Percentiles rank a stretch among this genome's conserved stretches.
Evolutionary conservation across 2,113 vertebrate genomes (phyloP).

Genomic region (Rhinichthys klamathensis): DNA sequence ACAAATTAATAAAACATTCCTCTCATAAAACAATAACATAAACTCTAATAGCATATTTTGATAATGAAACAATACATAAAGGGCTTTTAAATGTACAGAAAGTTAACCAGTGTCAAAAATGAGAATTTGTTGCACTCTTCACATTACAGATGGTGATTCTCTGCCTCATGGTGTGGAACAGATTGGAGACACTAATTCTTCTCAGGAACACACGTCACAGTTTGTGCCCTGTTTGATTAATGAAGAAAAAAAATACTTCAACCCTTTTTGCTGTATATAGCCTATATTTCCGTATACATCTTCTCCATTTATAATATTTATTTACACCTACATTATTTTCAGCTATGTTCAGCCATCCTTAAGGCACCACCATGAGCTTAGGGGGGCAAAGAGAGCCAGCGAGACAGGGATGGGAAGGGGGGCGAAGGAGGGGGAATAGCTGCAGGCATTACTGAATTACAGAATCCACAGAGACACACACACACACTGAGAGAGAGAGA

Average conservation of each 20-base stretch:
- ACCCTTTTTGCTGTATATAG: neutral
- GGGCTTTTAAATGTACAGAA: neutral
- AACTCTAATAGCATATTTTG: neutral
- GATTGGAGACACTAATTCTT: constrained; percentile 6
- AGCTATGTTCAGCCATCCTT: constrained; percentile 56
- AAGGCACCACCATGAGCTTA: constrained; percentile 53
- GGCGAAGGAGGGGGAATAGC: constrained; percentile 42
- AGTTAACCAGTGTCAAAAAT: neutral
- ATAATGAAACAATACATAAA: neutral
- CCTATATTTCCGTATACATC: neutral
- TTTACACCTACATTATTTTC: neutral
- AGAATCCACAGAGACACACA: constrained; percentile 31
- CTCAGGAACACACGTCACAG: constrained; percentile 12
- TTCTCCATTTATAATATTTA: neutral
- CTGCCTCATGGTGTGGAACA: neutral
- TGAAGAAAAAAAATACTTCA: neutral
- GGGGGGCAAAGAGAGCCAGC: constrained; percentile 25
- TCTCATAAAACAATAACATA: neutral
- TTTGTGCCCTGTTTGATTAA: neutral
- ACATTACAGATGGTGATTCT: constrained; percentile 8
- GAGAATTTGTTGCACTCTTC: neutral
- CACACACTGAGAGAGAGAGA: constrained; percentile 4
- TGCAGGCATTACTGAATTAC: constrained; percentile 61
- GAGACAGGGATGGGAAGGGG: neutral
- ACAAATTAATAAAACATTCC: neutral